phyloP scores from a whole-genome alignment of 2,888 invertebrate species.

The Agrotis puta region DNA sequence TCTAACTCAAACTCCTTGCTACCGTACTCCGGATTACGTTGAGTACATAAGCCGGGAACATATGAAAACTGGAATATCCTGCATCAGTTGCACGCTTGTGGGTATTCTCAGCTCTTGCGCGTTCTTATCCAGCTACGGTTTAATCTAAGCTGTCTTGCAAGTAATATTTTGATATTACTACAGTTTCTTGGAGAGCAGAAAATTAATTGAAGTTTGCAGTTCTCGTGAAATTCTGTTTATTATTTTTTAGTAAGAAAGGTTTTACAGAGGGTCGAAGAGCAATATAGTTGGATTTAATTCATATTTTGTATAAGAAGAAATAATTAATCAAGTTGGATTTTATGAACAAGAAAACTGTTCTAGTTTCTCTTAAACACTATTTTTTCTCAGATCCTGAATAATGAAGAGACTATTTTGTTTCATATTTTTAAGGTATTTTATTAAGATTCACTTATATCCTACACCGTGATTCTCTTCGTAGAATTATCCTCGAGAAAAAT shows the following conservation, averaged over 20 bases:
- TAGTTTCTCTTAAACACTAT: background rate
- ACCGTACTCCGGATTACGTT: constrained; percentile 31
- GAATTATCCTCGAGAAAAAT: background rate
- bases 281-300: background rate
- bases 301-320: background rate
- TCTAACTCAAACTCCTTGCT: constrained; percentile 15
- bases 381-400: background rate
- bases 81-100: constrained; percentile 41
- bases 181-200: constrained; percentile 35
- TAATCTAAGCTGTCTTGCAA: constrained; percentile 47
- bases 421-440: background rate
- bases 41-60: constrained; percentile 28
- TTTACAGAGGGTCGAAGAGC: background rate
- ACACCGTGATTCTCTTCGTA: background rate
- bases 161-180: constrained; percentile 40
- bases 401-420: background rate
- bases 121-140: constrained; percentile 32
- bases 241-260: constrained; percentile 21
- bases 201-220: constrained; percentile 48
- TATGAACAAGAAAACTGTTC: background rate
- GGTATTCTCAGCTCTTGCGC: constrained; percentile 26
- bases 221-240: constrained; percentile 25
- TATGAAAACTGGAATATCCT: constrained; percentile 51
- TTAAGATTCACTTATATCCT: background rate
- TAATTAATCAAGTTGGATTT: background rate